Conservation (phyloP, 1,140 invertebrate species). For the Macrotrachela quadricornifera region DNA sequence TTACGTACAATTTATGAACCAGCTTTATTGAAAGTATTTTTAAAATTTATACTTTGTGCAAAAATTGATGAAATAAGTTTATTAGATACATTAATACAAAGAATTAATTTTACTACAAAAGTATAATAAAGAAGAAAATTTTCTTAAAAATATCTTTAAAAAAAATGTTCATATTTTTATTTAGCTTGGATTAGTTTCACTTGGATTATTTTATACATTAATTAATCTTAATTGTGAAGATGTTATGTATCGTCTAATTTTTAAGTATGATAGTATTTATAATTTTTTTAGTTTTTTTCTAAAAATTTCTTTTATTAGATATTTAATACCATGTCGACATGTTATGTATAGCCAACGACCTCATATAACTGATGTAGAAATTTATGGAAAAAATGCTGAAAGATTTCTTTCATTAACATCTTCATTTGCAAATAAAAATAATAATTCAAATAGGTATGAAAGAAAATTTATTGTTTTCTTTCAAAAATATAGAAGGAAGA, state of each 20-base stretch:
- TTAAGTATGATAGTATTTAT: slow-evolving; percentile 36
- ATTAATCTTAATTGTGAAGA: slow-evolving; percentile 83
- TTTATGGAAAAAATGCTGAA: neutral
- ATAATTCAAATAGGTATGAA: neutral
- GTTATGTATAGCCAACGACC: slow-evolving; percentile 7
- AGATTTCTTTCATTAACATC: slow-evolving; percentile 3
- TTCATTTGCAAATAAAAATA: neutral
- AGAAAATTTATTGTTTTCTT: no score
- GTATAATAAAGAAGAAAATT: slow-evolving; percentile 15
- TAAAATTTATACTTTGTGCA: slow-evolving; percentile 61
- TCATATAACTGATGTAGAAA: neutral
- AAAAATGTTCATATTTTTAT: slow-evolving; percentile 14
- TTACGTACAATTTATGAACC: slow-evolving; percentile 62
- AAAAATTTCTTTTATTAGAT: neutral
- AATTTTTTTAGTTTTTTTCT: neutral
- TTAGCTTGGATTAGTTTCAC: slow-evolving; percentile 64
- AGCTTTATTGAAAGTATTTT: slow-evolving; percentile 52
- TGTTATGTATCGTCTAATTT: slow-evolving; percentile 69
- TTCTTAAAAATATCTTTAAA: neutral
- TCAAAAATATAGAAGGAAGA: no score
- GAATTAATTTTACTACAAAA: slow-evolving; percentile 23
- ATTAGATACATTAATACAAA: slow-evolving; percentile 26
- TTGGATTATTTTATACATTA: slow-evolving; percentile 69
- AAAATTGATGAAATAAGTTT: slow-evolving; percentile 47
- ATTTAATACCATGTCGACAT: slow-evolving; percentile 5